Evolutionary conservation across 2,888 invertebrate genomes (phyloP).

Genomic region (Hydrotaea cyrtoneurina): DNA sequence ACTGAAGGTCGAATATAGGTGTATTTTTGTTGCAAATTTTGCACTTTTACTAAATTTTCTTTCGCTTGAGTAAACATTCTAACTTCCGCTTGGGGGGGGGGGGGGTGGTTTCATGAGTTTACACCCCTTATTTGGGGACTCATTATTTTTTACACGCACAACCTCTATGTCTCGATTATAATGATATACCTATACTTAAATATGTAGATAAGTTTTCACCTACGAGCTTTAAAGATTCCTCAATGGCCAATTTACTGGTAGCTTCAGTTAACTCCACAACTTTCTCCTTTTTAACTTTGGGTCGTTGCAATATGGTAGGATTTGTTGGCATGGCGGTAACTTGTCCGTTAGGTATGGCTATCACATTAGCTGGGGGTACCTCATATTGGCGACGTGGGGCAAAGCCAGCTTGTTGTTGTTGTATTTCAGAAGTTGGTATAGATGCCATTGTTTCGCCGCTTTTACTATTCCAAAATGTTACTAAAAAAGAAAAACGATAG

Average conservation of each 20-base stretch:
- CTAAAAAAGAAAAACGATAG: conserved; percentile 36
- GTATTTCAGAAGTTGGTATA: conserved; percentile 45
- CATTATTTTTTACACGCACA: too few relatives aligned
- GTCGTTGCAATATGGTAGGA: conserved; percentile 68
- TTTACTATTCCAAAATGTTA: conserved; percentile 42
- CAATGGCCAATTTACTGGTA: conserved; percentile 73
- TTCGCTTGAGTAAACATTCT: too few relatives aligned
- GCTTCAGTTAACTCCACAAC: conserved; percentile 65
- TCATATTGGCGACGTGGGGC: conserved; percentile 79
- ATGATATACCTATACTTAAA: neutral
- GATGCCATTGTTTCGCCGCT: conserved; percentile 67
- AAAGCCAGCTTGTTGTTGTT: conserved; percentile 74
- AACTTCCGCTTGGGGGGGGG: too few relatives aligned
- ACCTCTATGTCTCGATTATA: too few relatives aligned
- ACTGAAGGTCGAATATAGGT: too few relatives aligned
- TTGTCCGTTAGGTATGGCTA: conserved; percentile 61
- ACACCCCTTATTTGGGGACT: too few relatives aligned
- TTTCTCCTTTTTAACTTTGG: conserved; percentile 76
- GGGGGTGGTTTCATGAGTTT: too few relatives aligned
- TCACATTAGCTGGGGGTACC: conserved; percentile 60
- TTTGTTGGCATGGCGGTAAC: conserved; percentile 48
- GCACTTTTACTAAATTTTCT: too few relatives aligned
- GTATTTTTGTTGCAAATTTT: too few relatives aligned
- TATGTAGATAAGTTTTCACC: conserved; percentile 44
- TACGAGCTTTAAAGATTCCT: conserved; percentile 78